Percentiles rank a stretch among this genome's conserved stretches.
Conservation (phyloP, 53 echinoderm and acorn worm genomes). For the Hippasteria phrygiana region DNA sequence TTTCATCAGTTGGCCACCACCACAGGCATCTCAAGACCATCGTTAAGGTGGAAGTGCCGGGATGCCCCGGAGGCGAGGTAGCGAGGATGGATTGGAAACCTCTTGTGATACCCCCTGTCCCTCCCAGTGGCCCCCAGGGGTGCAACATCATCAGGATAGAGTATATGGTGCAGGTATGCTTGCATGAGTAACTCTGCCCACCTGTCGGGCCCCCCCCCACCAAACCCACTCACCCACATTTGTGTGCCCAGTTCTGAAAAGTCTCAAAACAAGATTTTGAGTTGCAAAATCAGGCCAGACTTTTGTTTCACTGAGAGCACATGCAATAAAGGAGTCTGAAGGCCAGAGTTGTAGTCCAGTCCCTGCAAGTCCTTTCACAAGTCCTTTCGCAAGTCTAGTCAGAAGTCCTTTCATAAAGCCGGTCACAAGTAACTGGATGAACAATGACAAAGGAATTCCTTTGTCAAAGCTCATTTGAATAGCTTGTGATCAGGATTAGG, state of each 20-base stretch:
- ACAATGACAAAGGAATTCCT: too few relatives aligned
- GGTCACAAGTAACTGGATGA: too few relatives aligned
- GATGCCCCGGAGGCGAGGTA: neutral
- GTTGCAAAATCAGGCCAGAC: too few relatives aligned
- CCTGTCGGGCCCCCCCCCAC: neutral
- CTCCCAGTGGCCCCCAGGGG: conserved; percentile 44
- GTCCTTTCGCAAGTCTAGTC: too few relatives aligned
- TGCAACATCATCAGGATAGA: conserved; percentile 48
- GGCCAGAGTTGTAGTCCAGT: too few relatives aligned
- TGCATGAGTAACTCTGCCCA: neutral
- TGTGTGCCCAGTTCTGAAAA: neutral
- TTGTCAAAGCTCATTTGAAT: too few relatives aligned
- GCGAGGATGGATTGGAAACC: conserved; percentile 21
- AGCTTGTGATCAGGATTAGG: too few relatives aligned
- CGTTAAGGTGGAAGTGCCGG: neutral
- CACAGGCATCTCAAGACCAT: neutral
- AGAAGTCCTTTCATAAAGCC: too few relatives aligned
- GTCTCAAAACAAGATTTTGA: too few relatives aligned
- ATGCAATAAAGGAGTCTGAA: too few relatives aligned
- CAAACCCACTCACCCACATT: neutral
- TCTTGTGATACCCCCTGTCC: conserved; percentile 45
- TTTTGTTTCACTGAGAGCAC: too few relatives aligned
- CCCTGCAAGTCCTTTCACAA: too few relatives aligned
- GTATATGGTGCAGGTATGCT: conserved; percentile 37
- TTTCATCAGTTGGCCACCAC: neutral